Base-by-base conservation (phyloP, 2,888 invertebrate genomes). In the Xestia rhomboidea region DNA sequence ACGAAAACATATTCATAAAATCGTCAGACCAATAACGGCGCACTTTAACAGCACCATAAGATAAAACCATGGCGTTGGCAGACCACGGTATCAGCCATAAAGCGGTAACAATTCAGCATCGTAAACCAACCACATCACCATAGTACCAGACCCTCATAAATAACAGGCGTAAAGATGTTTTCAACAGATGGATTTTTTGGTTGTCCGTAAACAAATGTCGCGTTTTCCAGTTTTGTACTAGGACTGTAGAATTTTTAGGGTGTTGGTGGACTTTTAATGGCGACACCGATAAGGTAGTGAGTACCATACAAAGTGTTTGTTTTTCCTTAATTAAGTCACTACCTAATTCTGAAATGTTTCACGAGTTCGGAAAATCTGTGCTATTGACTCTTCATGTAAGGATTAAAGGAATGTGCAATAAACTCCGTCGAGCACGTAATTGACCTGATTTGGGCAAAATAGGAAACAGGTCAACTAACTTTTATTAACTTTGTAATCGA, bases 41-140 rank as follows among this genome's bases (percentile, higher is more conserved):
- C 51, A 77, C 80, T 88, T 88, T 87, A 87, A 86, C 83, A 83
- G 67, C 84, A 84, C 77, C 88, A 86, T 81, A 84, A 86, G 88
- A 88, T 88, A 84, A 84, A 84, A 82, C 82, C 85, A 76, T 73
- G 57, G 82, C 84, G 82, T 82, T 77, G 62, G 85, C 77, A 83
- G 81, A 77, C 80, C 85, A 76, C 87, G 81, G 87, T 88, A 87
- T 86, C 86, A 81, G 84, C 81, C 72, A 82, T 86, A 93, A 93
- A 87, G 87, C 86, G 81, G 85, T 88, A 90, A 92, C 91, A 92
- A 91, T 91, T 91, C 89, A 90, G 88, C 88, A 88, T 91, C 93
- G 91, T 93, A 93, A 93, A 93, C 83, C 83, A 87, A 83, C 90
- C 91, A 89, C 89, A 89, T 88, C 87, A 88, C 81, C 76, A 62